Evolutionary conservation across 2,888 invertebrate species (phyloP), one percentile per base, ranked within the genome.

Genomic region (Lithophane semibrunnea): DNA sequence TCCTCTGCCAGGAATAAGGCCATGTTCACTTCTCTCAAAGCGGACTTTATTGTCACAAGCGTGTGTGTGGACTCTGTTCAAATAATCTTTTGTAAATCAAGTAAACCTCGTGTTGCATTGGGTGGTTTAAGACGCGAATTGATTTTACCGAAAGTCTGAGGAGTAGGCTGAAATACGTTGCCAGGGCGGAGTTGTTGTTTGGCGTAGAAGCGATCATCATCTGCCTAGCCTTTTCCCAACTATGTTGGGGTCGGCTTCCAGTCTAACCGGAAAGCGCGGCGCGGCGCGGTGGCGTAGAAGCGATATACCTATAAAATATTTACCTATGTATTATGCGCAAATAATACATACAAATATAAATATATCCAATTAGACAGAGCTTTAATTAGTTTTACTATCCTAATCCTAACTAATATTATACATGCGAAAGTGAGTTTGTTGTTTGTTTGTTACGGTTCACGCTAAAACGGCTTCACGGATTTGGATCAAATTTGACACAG

Each of bases 71-170:
- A 78, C 65, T 56, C 82, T 75, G 71, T 67, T 65, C 82, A 84
- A 82, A 84, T 79, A 79, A 75, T 82, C 78, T 79, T 63, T 75
- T 75, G 75, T 73, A 70, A 85, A 85, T 85, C 78, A 79, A 78
- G 72, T 70, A 69, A 85, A 75, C 60, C 63, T 73, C 65, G 47
- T 69, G 37, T 64, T 52, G 67, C 73, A 73, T 60, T 52, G 65
- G 67, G 58, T 49, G 42, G 54, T 69, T 60, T 58, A 47, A 58
- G 58, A 21, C 42, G 3, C 18, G 37, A 77, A 77, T 69, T 66
- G 56, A 73, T 83, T 52, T 68, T 49, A 42, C 54, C 42, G 52
- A 65, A 42, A 65, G 49, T 44, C 49, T 29, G 9, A 42, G n/a
- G 56, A 58, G 52, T 29, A 29, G 56, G 0, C 3, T 44, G 16